Conservation (phyloP, 2,113 vertebrate species). For the Manacus vitellinus region DNA sequence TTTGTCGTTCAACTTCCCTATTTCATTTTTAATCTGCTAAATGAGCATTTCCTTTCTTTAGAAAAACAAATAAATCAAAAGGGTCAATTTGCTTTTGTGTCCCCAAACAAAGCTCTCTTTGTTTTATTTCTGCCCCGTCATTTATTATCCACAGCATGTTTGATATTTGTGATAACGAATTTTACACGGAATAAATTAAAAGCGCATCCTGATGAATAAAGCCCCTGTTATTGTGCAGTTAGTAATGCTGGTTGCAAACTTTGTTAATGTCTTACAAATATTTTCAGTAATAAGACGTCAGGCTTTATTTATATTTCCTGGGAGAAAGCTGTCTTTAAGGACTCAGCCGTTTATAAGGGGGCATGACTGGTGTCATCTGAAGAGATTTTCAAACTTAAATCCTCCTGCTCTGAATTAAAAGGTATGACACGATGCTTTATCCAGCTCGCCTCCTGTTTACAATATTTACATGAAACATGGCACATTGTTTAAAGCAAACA, state of each 20-base stretch:
- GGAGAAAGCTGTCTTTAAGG: neutral
- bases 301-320: neutral
- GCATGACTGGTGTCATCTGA: neutral
- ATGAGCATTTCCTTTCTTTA: conserved; percentile 46
- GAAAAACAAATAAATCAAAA: conserved; percentile 53
- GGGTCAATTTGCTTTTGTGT: conserved; percentile 44
- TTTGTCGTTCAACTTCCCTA: conserved; percentile 23
- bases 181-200: conserved; percentile 59
- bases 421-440: neutral
- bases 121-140: conserved; percentile 19
- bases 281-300: neutral
- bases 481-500: conserved; percentile 9
- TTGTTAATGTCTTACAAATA: neutral
- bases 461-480: conserved; percentile 4
- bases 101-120: conserved; percentile 48
- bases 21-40: conserved; percentile 52
- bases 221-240: conserved; percentile 1
- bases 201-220: conserved; percentile 25
- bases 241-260: neutral
- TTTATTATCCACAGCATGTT: conserved; percentile 28
- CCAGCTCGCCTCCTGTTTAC: neutral
- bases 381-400: neutral
- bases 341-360: neutral
- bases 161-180: conserved; percentile 46
- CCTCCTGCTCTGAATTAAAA: neutral